Evolutionary conservation across 2,797 vertebrate species (phyloP).

Genomic region (Spondyliosoma cantharus): DNA sequence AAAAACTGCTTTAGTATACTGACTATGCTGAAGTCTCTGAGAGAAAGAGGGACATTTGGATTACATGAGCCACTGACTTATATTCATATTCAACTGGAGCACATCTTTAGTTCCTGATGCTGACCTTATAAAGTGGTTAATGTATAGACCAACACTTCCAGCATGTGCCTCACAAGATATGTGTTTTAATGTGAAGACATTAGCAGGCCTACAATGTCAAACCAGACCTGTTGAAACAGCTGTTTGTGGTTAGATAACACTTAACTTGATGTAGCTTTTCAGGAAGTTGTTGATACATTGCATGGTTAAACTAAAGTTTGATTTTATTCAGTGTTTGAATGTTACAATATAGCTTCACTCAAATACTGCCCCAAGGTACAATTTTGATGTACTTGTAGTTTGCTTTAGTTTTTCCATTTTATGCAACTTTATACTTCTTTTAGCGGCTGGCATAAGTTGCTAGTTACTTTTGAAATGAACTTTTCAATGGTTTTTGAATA

Average conservation of each 20-base stretch:
- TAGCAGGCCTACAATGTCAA: not conserved
- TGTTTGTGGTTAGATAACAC: not conserved
- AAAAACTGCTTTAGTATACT: not conserved
- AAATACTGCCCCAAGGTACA: not conserved
- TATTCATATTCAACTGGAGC: constrained; percentile 6
- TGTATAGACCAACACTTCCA: not conserved
- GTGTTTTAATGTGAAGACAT: not conserved
- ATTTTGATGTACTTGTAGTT: too few species aligned
- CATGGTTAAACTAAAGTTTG: not conserved
- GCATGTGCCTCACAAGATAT: not conserved
- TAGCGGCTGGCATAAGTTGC: too few species aligned
- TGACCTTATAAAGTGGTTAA: not conserved
- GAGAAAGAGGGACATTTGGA: not conserved
- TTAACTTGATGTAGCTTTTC: not conserved
- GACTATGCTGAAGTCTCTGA: not conserved
- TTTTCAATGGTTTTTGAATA: too few species aligned
- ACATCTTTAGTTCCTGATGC: not conserved
- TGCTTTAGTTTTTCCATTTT: too few species aligned
- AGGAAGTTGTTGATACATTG: too few species aligned
- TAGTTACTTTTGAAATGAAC: too few species aligned
- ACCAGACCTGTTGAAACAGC: not conserved
- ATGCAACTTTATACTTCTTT: too few species aligned
- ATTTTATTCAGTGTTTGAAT: not conserved
- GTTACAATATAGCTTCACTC: not conserved
- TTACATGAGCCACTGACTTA: not conserved